Evolutionary conservation across 2,113 vertebrate genomes (phyloP).

Genomic region (Geococcyx californianus): DNA sequence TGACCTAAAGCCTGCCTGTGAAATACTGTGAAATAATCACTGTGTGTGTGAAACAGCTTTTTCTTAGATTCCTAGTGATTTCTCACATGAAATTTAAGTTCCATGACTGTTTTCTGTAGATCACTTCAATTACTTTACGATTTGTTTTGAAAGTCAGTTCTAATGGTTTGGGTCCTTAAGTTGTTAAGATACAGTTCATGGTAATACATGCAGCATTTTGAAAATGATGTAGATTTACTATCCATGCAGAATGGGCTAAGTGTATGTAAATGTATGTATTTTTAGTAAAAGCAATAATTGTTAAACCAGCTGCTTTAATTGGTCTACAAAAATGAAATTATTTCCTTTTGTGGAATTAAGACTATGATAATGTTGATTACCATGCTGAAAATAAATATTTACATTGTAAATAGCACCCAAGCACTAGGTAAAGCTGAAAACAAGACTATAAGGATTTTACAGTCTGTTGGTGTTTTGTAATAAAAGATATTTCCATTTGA

Average conservation of each 20-base stretch:
- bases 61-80: not conserved
- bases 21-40: not conserved
- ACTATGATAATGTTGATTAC: not conserved
- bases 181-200: not conserved
- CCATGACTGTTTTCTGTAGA: not conserved
- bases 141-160: not conserved
- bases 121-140: not conserved
- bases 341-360: not conserved
- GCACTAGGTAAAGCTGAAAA: conserved; percentile 6
- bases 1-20: not conserved
- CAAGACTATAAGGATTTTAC: not conserved
- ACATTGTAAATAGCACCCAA: conserved; percentile 21
- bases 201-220: not conserved
- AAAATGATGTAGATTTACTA: not conserved
- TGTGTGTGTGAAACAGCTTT: not conserved
- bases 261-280: not conserved
- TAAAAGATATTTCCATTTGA: conserved; percentile 13
- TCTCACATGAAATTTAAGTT: not conserved
- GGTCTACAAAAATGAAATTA: not conserved
- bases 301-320: conserved; percentile 22
- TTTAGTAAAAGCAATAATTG: not conserved
- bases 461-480: conserved; percentile 34
- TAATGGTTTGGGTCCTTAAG: not conserved
- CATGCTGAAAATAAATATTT: conserved; percentile 37
- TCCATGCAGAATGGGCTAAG: not conserved